Base-by-base conservation (phyloP, 2,797 vertebrate genomes). In the Danionella dracula region DNA sequence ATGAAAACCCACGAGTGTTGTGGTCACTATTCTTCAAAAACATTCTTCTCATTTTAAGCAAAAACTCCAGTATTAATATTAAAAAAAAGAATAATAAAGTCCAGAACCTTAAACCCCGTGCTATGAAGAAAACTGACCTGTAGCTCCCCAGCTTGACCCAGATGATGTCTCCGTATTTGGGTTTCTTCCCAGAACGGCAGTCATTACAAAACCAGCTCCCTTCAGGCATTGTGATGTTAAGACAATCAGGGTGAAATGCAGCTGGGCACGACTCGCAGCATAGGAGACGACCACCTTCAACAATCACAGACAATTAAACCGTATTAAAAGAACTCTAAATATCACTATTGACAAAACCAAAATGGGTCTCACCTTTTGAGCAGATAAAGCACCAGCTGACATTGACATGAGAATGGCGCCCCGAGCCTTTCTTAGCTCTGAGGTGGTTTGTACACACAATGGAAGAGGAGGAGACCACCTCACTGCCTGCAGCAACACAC, bases 381-480 rank as follows among this genome's bases (percentile, higher is more conserved):
- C 97, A 99, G 73, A 98, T 92, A 16, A 99, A 99, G 80, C 97
- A 99, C 97, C 97, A 99, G 93, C 94, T 96, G 78, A 98, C 96
- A 8, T 99, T 99, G 83, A 99, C 92, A 0, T 99, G 97, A 0
- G 89, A 88, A n/a, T 98, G 96, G 72, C 97, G 95, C 61, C 92
- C 93, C 75, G 94, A 94, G 23, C 92, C 93, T 79, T 97, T 99
- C 55, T 83, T 94, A 66, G 94, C 90, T 4, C 85, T 86, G 88
- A 98, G 98, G 81, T 99, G 97, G 75, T 90, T 91, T 9, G 93
- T 92, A 82, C 96, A 99, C 60, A 98, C 72, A 51, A 98, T 94
- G 80, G 88, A 90, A 59, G 90, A 88, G 83, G 92, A 88, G 7
- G 92, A 87, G 66, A 99, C 81, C 83, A 93, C 85, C 4, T 93